A percentile compares a stretch with the other conserved stretches of the same genome.
Conservation (phyloP, 2,113 vertebrate species). For the Uropsilus gracilis region DNA sequence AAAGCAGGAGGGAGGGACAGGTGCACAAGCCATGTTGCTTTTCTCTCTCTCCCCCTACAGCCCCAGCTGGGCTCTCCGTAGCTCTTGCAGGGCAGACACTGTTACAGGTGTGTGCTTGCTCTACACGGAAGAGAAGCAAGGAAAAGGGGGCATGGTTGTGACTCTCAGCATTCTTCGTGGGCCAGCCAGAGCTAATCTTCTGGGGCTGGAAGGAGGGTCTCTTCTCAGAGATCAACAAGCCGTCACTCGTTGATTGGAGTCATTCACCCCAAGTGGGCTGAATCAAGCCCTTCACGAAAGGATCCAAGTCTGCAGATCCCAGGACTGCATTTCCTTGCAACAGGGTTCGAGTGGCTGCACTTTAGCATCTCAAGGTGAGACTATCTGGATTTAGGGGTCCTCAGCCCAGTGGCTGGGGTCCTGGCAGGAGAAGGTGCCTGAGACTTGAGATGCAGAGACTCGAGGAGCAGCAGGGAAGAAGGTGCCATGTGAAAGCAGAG, state of each 20-base stretch:
- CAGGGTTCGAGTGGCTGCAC: neutral
- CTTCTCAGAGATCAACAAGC: neutral
- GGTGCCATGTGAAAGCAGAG: no score
- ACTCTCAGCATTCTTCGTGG: neutral
- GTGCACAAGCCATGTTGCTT: neutral
- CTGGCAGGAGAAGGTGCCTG: neutral
- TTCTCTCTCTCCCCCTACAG: neutral
- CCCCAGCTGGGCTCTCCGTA: no score
- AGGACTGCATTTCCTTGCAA: rapidly evolving
- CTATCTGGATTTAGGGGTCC: neutral
- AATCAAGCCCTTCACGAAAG: neutral
- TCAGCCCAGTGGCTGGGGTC: neutral
- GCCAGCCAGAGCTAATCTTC: no score
- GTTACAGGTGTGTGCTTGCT: neutral
- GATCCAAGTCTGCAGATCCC: neutral
- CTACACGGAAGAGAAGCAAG: neutral
- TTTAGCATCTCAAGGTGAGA: neutral
- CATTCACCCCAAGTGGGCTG: neutral
- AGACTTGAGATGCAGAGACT: neutral
- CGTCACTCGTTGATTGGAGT: no score
- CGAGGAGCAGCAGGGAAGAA: neutral
- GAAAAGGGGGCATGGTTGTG: neutral
- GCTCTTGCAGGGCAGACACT: neutral
- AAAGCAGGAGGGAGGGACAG: neutral
- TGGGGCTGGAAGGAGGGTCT: neutral